Evolutionary conservation across 64 coral and sea anemone genomes (phyloP).

Genomic region (Pocillopora verrucosa): DNA sequence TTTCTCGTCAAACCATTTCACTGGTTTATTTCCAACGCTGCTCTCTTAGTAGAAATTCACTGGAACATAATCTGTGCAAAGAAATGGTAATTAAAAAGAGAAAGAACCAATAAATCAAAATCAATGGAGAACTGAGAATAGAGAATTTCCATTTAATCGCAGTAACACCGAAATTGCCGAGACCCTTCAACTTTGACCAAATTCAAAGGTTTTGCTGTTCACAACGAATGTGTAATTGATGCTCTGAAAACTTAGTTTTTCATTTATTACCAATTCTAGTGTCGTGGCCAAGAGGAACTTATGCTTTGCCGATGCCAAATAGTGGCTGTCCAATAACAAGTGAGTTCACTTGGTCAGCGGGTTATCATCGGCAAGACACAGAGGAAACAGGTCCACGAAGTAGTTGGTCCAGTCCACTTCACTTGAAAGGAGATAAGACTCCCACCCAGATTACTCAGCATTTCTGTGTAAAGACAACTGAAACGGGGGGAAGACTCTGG

Average conservation of each 20-base stretch:
- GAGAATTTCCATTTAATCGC: too few species aligned
- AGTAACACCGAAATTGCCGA: too few species aligned
- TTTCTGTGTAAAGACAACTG: conserved; percentile 18
- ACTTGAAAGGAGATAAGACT: conserved; percentile 23
- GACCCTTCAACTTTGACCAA: too few species aligned
- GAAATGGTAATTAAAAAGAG: too few species aligned
- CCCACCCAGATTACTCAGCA: conserved; percentile 6
- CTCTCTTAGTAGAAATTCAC: too few species aligned
- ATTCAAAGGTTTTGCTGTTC: too few species aligned
- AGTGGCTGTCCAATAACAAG: not conserved
- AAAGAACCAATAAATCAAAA: too few species aligned
- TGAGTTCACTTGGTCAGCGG: conserved; percentile 7
- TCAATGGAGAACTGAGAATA: too few species aligned
- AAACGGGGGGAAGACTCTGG: not conserved
- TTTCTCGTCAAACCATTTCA: too few species aligned
- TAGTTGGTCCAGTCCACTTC: conserved; percentile 12
- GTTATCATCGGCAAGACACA: conserved; percentile 18
- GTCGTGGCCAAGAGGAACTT: conserved; percentile 4
- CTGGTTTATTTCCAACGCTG: too few species aligned
- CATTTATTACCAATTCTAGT: not conserved
- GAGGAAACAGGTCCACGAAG: conserved; percentile 6
- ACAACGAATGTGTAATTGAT: too few species aligned
- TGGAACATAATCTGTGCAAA: too few species aligned
- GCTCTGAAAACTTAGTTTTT: not conserved
- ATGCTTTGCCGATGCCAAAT: conserved; percentile 12